Evolutionary conservation across 2,888 invertebrate genomes (phyloP), one percentile per base, ranked within the genome.

Genomic region (Anagyrus pseudococci): DNA sequence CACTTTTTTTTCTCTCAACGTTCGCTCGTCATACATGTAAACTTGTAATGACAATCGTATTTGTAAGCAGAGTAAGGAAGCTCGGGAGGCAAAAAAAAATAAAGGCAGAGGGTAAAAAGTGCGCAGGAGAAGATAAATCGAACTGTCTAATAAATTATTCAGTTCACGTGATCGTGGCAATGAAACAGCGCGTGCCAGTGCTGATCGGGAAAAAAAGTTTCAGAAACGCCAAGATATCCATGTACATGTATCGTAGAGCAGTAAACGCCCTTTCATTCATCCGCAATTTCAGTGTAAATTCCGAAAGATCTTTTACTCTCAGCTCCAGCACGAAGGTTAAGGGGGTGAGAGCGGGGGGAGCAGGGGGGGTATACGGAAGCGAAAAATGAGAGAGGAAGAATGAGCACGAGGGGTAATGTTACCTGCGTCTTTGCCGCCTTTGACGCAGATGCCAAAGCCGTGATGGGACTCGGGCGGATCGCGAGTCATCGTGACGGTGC

Each of bases 351-450:
- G 41, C n/a, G 4, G 41, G 4, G 7, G 17, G 1, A n/a, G n/a
- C n/a, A 33, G 33, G 7, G 33, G 13, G 33, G 6, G 33, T 33
- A 13, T 13, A 13, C 6, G 33, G 43, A 43, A 15, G 43, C 8
- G 4, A 17, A 15, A 43, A 43, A 6, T 15, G 43, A 10, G 43
- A 43, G 43, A 33, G n/a, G n/a, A n/a, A n/a, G n/a, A n/a, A n/a
- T n/a, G n/a, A n/a, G n/a, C n/a, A n/a, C n/a, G n/a, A n/a, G n/a
- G n/a, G n/a, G n/a, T n/a, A 4, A 37, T 67, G 79, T 82, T 80
- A 93, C 93, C 93, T 81, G 93, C 90, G 82, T 93, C 93, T 83
- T 93, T 93, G 72, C 93, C 93, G 76, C 93, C 93, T 83, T 94
- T 94, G 79, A 94, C 93, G 84, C 93, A 94, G 77, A 94, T 93